Evolutionary conservation across 2,797 vertebrate species (phyloP).

Genomic region (Molossus alvarezi): DNA sequence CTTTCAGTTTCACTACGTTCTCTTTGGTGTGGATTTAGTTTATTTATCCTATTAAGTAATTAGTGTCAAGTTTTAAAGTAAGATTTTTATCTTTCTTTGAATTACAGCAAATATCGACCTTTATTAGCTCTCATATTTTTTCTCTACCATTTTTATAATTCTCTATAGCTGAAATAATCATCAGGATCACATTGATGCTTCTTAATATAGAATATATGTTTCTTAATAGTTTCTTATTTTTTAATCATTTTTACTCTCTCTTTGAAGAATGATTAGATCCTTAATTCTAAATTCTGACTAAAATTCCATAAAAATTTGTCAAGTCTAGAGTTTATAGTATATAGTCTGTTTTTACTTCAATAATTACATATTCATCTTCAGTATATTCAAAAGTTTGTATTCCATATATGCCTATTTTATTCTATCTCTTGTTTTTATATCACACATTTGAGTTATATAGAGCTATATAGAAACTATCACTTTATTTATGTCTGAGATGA

Average conservation of each 20-base stretch:
- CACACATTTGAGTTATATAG: not conserved
- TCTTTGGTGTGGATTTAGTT: not conserved
- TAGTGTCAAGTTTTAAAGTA: not conserved
- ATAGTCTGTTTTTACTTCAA: not conserved
- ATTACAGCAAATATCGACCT: not conserved
- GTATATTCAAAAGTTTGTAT: too few relatives aligned
- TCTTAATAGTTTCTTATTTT: not conserved
- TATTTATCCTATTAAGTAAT: not conserved
- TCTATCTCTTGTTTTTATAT: not conserved
- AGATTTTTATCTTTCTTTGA: not conserved
- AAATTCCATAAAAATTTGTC: not conserved
- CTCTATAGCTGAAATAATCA: not conserved
- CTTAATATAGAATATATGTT: not conserved
- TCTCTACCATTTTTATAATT: not conserved
- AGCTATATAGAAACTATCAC: not conserved
- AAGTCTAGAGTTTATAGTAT: not conserved
- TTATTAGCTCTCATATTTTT: not conserved
- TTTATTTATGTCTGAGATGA: not conserved
- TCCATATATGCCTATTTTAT: not conserved
- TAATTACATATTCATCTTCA: not conserved
- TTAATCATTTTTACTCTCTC: not conserved
- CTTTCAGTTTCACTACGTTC: not conserved
- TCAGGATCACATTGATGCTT: not conserved
- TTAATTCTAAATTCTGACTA: not conserved
- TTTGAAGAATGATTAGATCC: not conserved